A percentile compares a stretch with the other conserved stretches of the same genome.
phyloP scores from a whole-genome alignment of 64 coral and sea anemone species.

The Montipora sp. region DNA sequence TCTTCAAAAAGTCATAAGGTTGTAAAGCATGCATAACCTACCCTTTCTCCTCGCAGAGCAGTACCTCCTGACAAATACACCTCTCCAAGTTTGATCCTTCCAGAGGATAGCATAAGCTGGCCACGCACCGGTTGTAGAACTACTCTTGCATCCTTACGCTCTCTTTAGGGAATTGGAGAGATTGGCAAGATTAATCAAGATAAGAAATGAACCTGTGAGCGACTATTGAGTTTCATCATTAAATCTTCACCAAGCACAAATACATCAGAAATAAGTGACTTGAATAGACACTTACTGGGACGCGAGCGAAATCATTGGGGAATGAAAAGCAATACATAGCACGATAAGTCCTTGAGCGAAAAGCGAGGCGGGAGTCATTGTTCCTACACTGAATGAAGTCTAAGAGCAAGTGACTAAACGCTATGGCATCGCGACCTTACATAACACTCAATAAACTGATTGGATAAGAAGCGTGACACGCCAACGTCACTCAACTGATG shows the following conservation, averaged over 20 bases:
- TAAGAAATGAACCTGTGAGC: slow-evolving; percentile 21
- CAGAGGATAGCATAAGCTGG: slow-evolving; percentile 29
- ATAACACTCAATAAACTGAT: slow-evolving; percentile 3
- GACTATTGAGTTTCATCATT: slow-evolving; percentile 23
- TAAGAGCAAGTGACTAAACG: slow-evolving; percentile 34
- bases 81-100: slow-evolving; percentile 59
- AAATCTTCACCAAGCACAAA: slow-evolving; percentile 5
- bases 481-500: slow-evolving; percentile 31
- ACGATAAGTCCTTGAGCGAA: slow-evolving; percentile 2
- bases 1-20: background rate
- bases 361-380: background rate
- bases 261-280: background rate
- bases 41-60: slow-evolving; percentile 56
- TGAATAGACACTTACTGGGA: background rate
- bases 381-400: slow-evolving; percentile 7
- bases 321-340: slow-evolving; percentile 20
- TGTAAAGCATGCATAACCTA: background rate
- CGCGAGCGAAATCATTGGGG: background rate
- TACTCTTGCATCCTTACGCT: slow-evolving; percentile 3
- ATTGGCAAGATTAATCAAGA: slow-evolving; percentile 22
- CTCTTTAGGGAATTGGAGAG: background rate
- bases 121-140: background rate
- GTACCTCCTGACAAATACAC: slow-evolving; percentile 54
- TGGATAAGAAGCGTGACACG: slow-evolving; percentile 14
- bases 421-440: background rate